phyloP scores from a whole-genome alignment of 2,113 vertebrate genomes.

The Zeus faber region DNA sequence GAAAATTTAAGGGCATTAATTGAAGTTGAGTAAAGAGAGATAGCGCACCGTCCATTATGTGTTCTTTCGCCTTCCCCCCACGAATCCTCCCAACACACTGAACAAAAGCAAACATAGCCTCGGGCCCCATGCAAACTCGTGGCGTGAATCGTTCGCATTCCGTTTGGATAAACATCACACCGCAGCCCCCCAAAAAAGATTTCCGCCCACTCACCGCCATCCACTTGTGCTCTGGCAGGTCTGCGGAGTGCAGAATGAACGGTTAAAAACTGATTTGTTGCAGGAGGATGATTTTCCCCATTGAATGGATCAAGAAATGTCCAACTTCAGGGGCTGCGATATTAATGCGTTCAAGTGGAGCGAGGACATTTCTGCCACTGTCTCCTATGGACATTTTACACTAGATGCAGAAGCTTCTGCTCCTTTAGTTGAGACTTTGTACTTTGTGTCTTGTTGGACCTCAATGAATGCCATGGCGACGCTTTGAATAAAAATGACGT shows the following conservation, averaged over 20 bases:
- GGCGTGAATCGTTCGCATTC: conserved; percentile 21
- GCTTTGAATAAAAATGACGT: no score
- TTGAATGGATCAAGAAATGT: conserved; percentile 13
- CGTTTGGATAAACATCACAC: conserved; percentile 27
- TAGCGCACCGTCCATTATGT: conserved; percentile 15
- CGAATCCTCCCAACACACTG: conserved; percentile 6
- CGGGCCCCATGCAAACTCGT: conserved; percentile 2
- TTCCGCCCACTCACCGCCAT: neutral
- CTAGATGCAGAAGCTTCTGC: no score
- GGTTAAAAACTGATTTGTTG: neutral
- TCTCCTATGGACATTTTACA: no score
- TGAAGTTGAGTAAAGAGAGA: neutral
- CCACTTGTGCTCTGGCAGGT: no score
- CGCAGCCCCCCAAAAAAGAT: conserved; percentile 12
- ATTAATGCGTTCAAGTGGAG: no score
- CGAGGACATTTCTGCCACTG: no score
- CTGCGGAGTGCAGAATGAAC: conserved; percentile 6
- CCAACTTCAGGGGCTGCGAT: no score
- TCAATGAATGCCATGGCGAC: no score
- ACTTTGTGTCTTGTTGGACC: no score
- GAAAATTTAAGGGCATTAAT: neutral
- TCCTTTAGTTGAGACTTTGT: no score
- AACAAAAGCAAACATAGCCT: conserved; percentile 24
- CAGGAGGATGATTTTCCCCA: neutral
- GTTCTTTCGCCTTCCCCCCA: conserved; percentile 6